Conservation (phyloP, 2,113 vertebrate species). For the Bambusicola thoracicus region DNA sequence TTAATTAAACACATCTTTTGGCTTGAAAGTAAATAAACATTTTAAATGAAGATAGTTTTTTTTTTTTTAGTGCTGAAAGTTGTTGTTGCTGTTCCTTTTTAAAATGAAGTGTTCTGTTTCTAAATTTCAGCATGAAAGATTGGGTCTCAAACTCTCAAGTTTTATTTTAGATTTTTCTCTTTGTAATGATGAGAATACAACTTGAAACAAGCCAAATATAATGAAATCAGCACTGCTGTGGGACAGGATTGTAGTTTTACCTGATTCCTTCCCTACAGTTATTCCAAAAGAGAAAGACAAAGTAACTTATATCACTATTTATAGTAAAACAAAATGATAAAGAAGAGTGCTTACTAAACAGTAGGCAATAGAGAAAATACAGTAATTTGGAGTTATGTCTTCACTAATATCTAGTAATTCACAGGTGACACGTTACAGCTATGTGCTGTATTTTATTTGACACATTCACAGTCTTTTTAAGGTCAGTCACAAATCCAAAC, state of each 20-base stretch:
- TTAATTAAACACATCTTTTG: background rate
- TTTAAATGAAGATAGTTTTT: background rate
- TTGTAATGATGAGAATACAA: background rate
- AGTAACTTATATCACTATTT: constrained; percentile 38
- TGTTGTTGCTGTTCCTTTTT: background rate
- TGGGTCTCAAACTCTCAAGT: background rate
- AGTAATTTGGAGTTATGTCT: constrained; percentile 56
- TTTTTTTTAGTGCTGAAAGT: background rate
- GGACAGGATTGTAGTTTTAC: background rate
- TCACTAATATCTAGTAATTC: constrained; percentile 56
- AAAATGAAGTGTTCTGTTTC: background rate
- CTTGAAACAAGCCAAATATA: background rate
- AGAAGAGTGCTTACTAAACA: constrained; percentile 1
- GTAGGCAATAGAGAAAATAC: constrained; percentile 28
- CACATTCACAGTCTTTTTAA: constrained; percentile 49
- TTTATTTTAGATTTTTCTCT: background rate
- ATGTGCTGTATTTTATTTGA: constrained; percentile 46
- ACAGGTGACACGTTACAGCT: constrained; percentile 50
- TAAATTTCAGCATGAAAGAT: background rate
- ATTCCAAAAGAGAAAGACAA: background rate
- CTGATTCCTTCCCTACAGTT: background rate
- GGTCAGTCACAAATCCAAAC: constrained; percentile 55
- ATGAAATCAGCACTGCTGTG: background rate
- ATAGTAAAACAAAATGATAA: constrained; percentile 39
- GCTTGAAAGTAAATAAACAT: background rate